These are phyloP conservation scores for Helicorthomorpha holstii DNA, from an alignment of 1,140 invertebrate species.

Conservation along the genomic window DNA sequence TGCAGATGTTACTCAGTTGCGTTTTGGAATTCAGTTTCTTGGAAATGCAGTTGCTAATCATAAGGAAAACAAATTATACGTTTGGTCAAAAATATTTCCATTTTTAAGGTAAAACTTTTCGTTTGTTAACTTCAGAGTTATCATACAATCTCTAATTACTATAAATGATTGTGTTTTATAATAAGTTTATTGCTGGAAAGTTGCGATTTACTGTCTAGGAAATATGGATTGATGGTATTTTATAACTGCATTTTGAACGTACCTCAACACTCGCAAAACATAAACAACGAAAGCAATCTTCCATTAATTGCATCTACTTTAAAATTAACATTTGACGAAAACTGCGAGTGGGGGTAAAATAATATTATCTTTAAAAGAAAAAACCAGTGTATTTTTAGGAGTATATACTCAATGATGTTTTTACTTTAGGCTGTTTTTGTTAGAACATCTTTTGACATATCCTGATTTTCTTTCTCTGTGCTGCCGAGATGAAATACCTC, in stretches of 20 bases:
- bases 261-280: constrained; percentile 1
- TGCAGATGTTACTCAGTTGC: too few relatives aligned
- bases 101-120: constrained; percentile 10
- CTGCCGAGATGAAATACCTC: too few relatives aligned
- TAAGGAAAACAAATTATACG: constrained; percentile 9
- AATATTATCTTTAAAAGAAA: neutral
- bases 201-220: constrained; percentile 11
- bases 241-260: constrained; percentile 11
- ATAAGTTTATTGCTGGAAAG: constrained; percentile 4
- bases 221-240: constrained; percentile 14
- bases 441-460: constrained; percentile 8
- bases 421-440: constrained; percentile 5
- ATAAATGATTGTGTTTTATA: constrained; percentile 5
- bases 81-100: constrained; percentile 9
- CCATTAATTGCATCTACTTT: neutral
- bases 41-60: constrained; percentile 16
- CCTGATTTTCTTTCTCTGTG: too few relatives aligned
- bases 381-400: neutral
- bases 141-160: constrained; percentile 4
- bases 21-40: constrained; percentile 14
- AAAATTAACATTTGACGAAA: neutral
- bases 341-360: constrained; percentile 13
- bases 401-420: neutral
- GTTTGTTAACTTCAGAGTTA: neutral
- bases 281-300: constrained; percentile 16